These are phyloP conservation scores for Tachuris rubrigastra DNA, from an alignment of 2,113 vertebrate genomes.

Conservation along the genomic window DNA sequence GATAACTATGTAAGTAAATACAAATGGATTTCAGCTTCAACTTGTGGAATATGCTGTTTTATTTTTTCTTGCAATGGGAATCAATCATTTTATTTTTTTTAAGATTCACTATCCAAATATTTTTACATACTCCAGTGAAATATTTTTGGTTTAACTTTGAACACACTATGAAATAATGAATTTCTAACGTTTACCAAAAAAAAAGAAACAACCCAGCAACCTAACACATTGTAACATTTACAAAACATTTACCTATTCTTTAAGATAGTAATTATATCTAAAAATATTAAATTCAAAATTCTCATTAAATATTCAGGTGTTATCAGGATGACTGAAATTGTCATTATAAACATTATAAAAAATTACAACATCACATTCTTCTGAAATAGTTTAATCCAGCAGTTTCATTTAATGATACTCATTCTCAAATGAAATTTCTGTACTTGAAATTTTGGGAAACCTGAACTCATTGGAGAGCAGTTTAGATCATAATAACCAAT, in stretches of 20 bases:
- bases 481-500: not conserved
- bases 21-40: not conserved
- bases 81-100: not conserved
- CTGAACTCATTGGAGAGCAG: not conserved
- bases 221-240: not conserved
- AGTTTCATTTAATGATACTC: not conserved
- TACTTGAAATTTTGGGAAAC: slow-evolving; percentile 1
- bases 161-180: not conserved
- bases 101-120: not conserved
- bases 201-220: not conserved
- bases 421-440: not conserved
- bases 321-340: not conserved
- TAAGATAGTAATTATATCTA: not conserved
- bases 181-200: not conserved
- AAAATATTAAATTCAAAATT: not conserved
- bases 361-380: not conserved
- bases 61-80: not conserved
- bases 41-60: not conserved
- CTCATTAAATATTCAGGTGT: not conserved
- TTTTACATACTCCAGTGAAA: not conserved
- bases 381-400: not conserved
- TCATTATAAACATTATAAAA: not conserved
- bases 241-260: not conserved
- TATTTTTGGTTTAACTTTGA: slow-evolving; percentile 4
- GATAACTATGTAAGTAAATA: not conserved